Conservation (phyloP, 2,888 invertebrate genomes). For the Drosophila sordidula region DNA sequence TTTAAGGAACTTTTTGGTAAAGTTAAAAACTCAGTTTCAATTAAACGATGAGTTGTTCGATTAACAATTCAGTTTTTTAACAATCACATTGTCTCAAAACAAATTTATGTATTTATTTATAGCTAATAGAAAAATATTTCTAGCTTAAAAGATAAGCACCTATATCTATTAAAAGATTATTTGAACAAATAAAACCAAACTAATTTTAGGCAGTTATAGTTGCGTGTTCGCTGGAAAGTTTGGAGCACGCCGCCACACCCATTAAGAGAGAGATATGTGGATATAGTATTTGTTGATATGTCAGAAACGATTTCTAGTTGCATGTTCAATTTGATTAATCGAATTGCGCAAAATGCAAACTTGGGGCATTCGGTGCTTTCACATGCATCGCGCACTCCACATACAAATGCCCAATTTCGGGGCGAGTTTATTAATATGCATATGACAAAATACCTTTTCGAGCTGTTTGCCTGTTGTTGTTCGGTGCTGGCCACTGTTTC, state of each 20-base stretch:
- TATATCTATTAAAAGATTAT: too few relatives aligned
- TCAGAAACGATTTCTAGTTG: background rate
- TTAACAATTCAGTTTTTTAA: too few relatives aligned
- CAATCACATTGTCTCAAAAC: too few relatives aligned
- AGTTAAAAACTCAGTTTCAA: too few relatives aligned
- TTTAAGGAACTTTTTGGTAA: too few relatives aligned
- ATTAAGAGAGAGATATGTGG: background rate
- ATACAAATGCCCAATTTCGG: conserved; percentile 50
- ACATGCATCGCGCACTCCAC: conserved; percentile 32
- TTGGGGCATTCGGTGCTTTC: conserved; percentile 35
- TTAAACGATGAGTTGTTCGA: too few relatives aligned
- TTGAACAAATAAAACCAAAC: too few relatives aligned
- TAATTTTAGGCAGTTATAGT: too few relatives aligned
- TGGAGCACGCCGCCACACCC: background rate
- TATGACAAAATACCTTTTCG: conserved; percentile 50
- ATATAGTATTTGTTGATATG: background rate
- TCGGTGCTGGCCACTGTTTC: conserved; percentile 11
- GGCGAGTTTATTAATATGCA: conserved; percentile 40
- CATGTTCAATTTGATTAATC: conserved; percentile 11
- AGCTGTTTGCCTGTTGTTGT: conserved; percentile 1
- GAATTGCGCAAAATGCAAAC: conserved; percentile 24
- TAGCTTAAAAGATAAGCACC: too few relatives aligned
- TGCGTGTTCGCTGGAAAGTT: background rate
- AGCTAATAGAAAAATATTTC: too few relatives aligned
- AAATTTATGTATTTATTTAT: too few relatives aligned